phyloP scores from a whole-genome alignment of 2,888 invertebrate genomes.

The Ophraella communa region DNA sequence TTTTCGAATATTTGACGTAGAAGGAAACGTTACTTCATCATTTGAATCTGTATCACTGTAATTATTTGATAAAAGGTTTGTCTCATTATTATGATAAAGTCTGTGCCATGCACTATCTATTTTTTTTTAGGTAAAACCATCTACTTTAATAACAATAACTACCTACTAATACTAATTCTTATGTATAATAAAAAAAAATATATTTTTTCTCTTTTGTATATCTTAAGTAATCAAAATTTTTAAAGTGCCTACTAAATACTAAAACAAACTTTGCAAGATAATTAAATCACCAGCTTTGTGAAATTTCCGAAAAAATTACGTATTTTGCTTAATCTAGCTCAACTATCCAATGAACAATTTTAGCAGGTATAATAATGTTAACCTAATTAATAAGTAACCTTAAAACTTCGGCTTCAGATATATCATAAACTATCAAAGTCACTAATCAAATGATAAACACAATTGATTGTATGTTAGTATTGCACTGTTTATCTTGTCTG shows the following conservation, averaged over 20 bases:
- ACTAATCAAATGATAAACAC: constrained; percentile 19
- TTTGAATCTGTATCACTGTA: not conserved
- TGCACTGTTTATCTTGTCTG: constrained; percentile 6
- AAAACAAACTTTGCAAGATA: too few species aligned
- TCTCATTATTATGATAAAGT: too few species aligned
- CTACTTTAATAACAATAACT: too few species aligned
- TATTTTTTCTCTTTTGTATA: too few species aligned
- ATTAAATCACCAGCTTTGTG: too few species aligned
- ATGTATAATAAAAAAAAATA: too few species aligned
- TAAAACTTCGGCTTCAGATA: constrained; percentile 1
- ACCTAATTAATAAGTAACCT: constrained; percentile 8
- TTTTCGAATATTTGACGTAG: not conserved
- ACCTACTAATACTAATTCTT: too few species aligned
- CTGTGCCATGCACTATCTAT: too few species aligned
- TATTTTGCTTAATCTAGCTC: not conserved
- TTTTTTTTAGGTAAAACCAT: too few species aligned
- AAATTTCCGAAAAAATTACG: not conserved
- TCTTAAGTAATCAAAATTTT: too few species aligned
- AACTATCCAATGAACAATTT: not conserved
- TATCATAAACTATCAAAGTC: constrained; percentile 14
- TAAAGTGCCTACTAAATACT: too few species aligned
- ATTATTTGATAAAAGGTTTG: too few species aligned
- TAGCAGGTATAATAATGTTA: not conserved
- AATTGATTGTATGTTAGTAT: constrained; percentile 17
- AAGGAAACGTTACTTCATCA: not conserved